These are phyloP conservation scores for Erythrolamprus reginae DNA, from an alignment of 2,113 vertebrate genomes.

Conservation along the genomic window DNA sequence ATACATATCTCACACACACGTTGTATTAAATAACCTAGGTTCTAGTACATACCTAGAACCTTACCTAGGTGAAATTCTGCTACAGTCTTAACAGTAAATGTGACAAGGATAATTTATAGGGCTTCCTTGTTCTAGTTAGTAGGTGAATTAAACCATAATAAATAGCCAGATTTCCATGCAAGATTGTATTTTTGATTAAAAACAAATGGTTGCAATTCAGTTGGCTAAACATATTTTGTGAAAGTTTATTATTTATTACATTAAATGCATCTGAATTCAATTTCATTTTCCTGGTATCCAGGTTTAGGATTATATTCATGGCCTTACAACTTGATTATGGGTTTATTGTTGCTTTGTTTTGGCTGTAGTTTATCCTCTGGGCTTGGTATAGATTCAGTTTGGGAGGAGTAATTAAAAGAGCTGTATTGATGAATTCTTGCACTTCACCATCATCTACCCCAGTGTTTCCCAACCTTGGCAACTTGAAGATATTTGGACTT, in stretches of 20 bases:
- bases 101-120: not conserved
- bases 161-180: not conserved
- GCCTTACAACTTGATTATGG: not conserved
- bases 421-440: not conserved
- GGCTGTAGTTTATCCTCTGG: not conserved
- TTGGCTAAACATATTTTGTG: not conserved
- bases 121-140: not conserved
- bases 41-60: not conserved
- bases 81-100: not conserved
- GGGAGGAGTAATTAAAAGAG: not conserved
- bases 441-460: not conserved
- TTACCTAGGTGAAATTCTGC: not conserved
- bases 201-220: not conserved
- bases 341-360: not conserved
- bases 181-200: not conserved
- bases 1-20: not conserved
- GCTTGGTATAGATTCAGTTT: not conserved
- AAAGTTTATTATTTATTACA: not conserved
- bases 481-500: no score
- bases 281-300: not conserved
- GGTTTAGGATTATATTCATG: not conserved
- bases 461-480: no score
- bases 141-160: not conserved
- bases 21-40: not conserved
- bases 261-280: not conserved